Conservation (phyloP, 2,888 invertebrate genomes). For the Pseudococcus viburni region DNA sequence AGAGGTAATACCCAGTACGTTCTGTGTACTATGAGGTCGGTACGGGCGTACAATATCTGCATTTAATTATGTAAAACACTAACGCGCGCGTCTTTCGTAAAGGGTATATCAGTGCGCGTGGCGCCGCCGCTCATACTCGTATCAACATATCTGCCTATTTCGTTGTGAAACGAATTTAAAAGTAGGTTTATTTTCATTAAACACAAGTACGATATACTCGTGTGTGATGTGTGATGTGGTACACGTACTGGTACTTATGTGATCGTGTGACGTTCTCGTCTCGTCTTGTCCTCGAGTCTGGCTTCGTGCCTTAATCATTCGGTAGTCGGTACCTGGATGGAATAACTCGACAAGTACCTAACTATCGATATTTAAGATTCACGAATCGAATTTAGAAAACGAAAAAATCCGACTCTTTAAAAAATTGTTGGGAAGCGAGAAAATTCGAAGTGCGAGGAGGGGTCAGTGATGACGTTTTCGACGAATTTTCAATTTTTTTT, state of each 20-base stretch:
- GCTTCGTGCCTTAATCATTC: background rate
- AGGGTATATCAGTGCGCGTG: background rate
- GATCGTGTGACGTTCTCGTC: background rate
- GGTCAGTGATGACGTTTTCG: too few relatives aligned
- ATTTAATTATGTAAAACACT: background rate
- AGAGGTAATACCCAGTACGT: background rate
- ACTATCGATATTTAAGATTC: background rate
- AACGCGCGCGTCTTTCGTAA: conserved; percentile 34
- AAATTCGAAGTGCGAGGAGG: too few relatives aligned
- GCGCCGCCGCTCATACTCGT: background rate
- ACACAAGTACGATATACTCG: too few relatives aligned
- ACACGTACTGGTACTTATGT: background rate
- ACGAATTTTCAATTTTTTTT: too few relatives aligned
- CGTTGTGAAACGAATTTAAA: conserved; percentile 6
- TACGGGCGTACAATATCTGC: background rate
- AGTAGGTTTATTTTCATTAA: background rate
- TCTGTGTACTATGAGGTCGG: background rate
- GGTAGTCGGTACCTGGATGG: background rate
- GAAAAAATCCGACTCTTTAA: too few relatives aligned
- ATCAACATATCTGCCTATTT: background rate
- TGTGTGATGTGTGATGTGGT: background rate
- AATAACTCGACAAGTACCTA: background rate
- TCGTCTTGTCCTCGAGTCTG: background rate
- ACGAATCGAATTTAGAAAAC: too few relatives aligned
- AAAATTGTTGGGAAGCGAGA: too few relatives aligned